Base-by-base conservation (phyloP, 2,113 vertebrate species). In the Raja brachyura region DNA sequence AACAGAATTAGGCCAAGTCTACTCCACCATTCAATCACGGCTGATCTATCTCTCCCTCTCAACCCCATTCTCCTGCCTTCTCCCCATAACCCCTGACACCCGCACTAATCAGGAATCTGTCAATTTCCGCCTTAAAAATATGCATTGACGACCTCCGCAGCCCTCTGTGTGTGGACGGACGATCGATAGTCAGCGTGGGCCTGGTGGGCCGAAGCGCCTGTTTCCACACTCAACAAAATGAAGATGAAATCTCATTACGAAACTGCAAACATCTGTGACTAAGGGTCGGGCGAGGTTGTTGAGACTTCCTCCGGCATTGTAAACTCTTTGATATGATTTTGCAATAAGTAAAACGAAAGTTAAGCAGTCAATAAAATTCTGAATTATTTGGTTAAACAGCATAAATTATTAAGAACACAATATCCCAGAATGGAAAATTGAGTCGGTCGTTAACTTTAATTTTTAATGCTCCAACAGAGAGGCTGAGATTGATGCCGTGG, bases 391-490 rank as follows among this genome's bases (percentile, higher is more conserved):
- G 66, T 88, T 63, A 61, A 31, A 88, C 59, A 88, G n/a, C 59
- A 63, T 88, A 11, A 88, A 88, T 88, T 63, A 63, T 88, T 88
- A 31, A 63, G 56, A 18, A 31, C 13, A 31, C 28, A 63, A 18
- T 88, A 63, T 11, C 70, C 28, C 56, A 28, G 31, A 70, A 92
- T 48, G 39, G 68, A 68, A 92, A 92, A 92, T 1, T 92, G 25
- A 8, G 39, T 73, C 54, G 8, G 68, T 54, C 0, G 22, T 73
- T n/a, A 73, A 70, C 54, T 92, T 92, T 92, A 39, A 73, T 73
- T 92, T 39, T 92, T 92, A 92, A 73, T 92, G 90, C 25, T 11
- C 33, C 66, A 74, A 92, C 90, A 70, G 33, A 68, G 22, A 92
- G 63, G 22, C 90, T 92, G 66, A 73, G 33, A 54, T 73, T 92